These are phyloP conservation scores for Apteryx mantelli DNA, from an alignment of 2,113 vertebrate genomes.

Conservation along the genomic window DNA sequence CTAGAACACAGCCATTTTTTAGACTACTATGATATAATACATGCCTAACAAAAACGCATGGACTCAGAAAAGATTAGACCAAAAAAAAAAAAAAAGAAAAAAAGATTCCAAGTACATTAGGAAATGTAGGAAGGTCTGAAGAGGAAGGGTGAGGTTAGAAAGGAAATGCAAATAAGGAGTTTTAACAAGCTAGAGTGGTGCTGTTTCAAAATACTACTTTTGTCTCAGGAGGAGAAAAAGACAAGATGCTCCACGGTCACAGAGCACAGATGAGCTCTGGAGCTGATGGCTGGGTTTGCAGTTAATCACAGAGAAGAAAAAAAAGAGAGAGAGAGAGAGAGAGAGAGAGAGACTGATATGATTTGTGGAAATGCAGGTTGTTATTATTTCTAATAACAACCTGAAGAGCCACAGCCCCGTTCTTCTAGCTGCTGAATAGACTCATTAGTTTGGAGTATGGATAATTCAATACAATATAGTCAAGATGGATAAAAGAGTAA, in stretches of 20 bases:
- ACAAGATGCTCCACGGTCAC: background rate
- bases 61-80: background rate
- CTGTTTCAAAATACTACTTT: slow-evolving; percentile 2
- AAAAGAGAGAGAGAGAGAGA: too few species aligned
- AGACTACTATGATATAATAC: background rate
- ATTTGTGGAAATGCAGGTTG: background rate
- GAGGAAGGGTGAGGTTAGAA: slow-evolving; percentile 49
- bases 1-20: slow-evolving; percentile 20
- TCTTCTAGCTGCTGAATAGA: background rate
- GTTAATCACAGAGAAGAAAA: background rate
- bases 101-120: slow-evolving; percentile 11
- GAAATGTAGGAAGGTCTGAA: slow-evolving; percentile 61
- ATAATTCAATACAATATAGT: background rate
- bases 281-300: background rate
- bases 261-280: background rate
- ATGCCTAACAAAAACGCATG: background rate
- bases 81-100: background rate
- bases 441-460: background rate
- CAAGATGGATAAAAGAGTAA: background rate
- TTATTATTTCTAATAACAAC: background rate
- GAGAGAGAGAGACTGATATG: background rate
- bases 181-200: background rate
- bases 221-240: background rate
- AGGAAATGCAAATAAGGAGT: slow-evolving; percentile 32
- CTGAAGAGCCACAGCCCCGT: background rate